phyloP scores from a whole-genome alignment of 2,888 invertebrate genomes.

The Piscicola geometra region DNA sequence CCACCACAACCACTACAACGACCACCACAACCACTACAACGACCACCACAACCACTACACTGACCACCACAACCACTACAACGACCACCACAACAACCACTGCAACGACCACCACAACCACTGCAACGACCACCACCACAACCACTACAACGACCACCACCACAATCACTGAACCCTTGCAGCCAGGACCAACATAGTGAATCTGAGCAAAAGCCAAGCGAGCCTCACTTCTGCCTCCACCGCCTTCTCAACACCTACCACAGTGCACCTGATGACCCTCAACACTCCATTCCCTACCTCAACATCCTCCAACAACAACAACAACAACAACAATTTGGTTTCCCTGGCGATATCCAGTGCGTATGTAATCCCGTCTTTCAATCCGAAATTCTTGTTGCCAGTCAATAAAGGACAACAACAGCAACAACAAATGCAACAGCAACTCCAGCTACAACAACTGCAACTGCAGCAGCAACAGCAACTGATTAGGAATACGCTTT shows the following conservation, averaged over 20 bases:
- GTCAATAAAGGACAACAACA: background rate
- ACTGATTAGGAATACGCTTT: background rate
- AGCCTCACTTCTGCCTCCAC: background rate
- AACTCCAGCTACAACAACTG: background rate
- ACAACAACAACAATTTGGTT: conserved; percentile 3
- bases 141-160: too few relatives aligned
- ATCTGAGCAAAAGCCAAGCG: background rate
- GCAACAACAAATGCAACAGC: background rate
- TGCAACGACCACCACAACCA: too few relatives aligned
- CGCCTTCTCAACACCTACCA: background rate
- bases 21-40: too few relatives aligned
- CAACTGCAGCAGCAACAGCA: conserved; percentile 14
- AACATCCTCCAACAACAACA: too few relatives aligned
- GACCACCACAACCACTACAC: too few relatives aligned
- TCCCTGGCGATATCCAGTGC: conserved; percentile 13
- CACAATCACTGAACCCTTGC: too few relatives aligned
- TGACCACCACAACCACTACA: too few relatives aligned
- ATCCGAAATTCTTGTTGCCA: background rate
- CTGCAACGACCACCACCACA: too few relatives aligned
- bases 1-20: too few relatives aligned
- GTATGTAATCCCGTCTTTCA: background rate
- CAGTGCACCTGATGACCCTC: conserved; percentile 1
- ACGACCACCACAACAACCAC: too few relatives aligned
- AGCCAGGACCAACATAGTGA: background rate
- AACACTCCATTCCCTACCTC: background rate